These are phyloP conservation scores for Drosophila arawakana DNA, from an alignment of 1,140 invertebrate species.

Conservation along the genomic window DNA sequence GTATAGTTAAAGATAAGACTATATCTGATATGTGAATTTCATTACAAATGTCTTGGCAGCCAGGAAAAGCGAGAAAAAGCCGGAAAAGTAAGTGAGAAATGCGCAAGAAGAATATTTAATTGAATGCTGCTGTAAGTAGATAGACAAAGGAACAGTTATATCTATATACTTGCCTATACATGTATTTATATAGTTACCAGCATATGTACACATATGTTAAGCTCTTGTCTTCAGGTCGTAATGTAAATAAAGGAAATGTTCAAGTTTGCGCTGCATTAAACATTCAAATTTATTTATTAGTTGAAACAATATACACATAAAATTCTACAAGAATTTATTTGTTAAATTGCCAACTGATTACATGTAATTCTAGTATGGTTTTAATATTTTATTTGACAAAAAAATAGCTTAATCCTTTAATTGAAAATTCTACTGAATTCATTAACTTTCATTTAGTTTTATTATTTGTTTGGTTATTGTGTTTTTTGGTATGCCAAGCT, in stretches of 20 bases:
- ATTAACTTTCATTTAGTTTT: too few relatives aligned
- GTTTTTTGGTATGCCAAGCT: too few relatives aligned
- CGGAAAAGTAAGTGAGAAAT: neutral
- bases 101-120: constrained; percentile 7
- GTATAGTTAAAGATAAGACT: constrained; percentile 16
- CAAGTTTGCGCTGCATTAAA: neutral
- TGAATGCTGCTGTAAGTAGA: neutral
- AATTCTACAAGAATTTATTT: neutral
- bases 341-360: too few relatives aligned
- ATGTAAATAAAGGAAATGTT: neutral
- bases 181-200: neutral
- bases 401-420: too few relatives aligned
- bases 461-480: too few relatives aligned
- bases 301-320: neutral
- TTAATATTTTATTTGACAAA: too few relatives aligned
- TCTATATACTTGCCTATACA: neutral
- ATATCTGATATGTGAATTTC: constrained; percentile 17
- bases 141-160: neutral
- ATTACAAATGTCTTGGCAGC: constrained; percentile 7
- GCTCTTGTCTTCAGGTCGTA: neutral
- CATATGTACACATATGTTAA: too few relatives aligned
- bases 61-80: neutral
- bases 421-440: too few relatives aligned
- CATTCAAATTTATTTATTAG: neutral
- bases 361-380: too few relatives aligned